Evolutionary conservation across 1,140 invertebrate species (phyloP).

Genomic region (Neelides sp.): DNA sequence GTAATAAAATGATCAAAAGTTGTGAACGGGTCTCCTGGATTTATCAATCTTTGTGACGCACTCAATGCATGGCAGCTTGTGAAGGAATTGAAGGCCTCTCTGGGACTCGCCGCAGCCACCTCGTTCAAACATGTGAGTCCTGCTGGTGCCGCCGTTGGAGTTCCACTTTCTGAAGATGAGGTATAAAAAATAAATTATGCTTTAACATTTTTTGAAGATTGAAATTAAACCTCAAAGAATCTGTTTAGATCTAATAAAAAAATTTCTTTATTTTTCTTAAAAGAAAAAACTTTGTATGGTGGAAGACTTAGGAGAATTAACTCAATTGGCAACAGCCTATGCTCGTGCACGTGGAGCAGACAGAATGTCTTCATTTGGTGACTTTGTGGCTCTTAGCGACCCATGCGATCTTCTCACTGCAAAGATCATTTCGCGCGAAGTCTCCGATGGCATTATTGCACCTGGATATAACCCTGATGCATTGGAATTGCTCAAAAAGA

Average conservation of each 20-base stretch:
- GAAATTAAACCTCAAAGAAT: not conserved
- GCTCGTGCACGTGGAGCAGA: slow-evolving; percentile 91
- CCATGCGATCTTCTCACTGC: slow-evolving; percentile 75
- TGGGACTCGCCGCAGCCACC: slow-evolving; percentile 77
- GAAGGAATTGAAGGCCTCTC: slow-evolving; percentile 63
- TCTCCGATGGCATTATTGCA: slow-evolving; percentile 94
- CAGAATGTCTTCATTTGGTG: slow-evolving; percentile 97
- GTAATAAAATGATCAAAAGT: slow-evolving; percentile 39
- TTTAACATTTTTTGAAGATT: slow-evolving; percentile 5
- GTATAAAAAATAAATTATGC: slow-evolving; percentile 32
- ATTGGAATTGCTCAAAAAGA: slow-evolving; percentile 78
- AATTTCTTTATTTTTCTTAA: slow-evolving; percentile 21
- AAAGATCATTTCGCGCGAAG: slow-evolving; percentile 52
- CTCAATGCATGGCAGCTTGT: slow-evolving; percentile 96
- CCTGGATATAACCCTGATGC: slow-evolving; percentile 77
- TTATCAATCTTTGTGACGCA: slow-evolving; percentile 94
- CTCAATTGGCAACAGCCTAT: slow-evolving; percentile 85
- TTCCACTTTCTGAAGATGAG: slow-evolving; percentile 55
- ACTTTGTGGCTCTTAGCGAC: slow-evolving; percentile 91
- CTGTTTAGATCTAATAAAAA: slow-evolving; percentile 2
- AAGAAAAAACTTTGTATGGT: slow-evolving; percentile 88
- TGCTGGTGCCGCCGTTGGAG: slow-evolving; percentile 82
- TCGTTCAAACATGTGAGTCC: slow-evolving; percentile 98
- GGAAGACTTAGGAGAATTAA: slow-evolving; percentile 63
- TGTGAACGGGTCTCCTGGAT: slow-evolving; percentile 88